A percentile compares a stretch with the other conserved stretches of the same genome.
Conservation (phyloP, 2,888 invertebrate species). For the Ochropleura plecta region DNA sequence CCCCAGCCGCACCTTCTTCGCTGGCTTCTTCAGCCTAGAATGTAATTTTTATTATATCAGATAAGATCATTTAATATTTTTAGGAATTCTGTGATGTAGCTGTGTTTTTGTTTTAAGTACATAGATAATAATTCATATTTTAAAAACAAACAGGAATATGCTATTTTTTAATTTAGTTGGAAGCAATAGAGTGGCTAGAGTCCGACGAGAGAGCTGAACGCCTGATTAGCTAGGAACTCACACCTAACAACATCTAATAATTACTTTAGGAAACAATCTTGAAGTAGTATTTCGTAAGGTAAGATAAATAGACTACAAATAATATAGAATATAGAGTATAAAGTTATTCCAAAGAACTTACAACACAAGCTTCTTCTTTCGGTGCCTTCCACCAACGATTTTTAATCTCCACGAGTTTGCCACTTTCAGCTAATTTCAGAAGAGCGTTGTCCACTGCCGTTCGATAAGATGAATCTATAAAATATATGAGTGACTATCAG, state of each 20-base stretch:
- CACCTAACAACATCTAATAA: too few relatives aligned
- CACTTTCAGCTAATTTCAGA: slow-evolving; percentile 97
- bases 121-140: background rate
- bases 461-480: slow-evolving; percentile 93
- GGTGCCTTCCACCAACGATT: slow-evolving; percentile 97
- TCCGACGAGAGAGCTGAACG: background rate
- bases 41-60: background rate
- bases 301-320: too few relatives aligned
- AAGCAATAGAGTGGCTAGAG: background rate
- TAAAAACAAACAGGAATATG: background rate
- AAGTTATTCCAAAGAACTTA: slow-evolving; percentile 71
- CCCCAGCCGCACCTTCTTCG: slow-evolving; percentile 85
- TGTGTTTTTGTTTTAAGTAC: background rate
- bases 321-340: too few relatives aligned
- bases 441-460: slow-evolving; percentile 96
- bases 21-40: slow-evolving; percentile 78
- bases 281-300: too few relatives aligned
- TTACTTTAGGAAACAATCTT: too few relatives aligned
- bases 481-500: background rate
- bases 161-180: background rate
- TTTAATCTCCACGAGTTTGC: slow-evolving; percentile 95
- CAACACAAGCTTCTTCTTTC: slow-evolving; percentile 91
- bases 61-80: background rate
- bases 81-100: background rate
- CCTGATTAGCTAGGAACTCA: too few relatives aligned